Conservation (phyloP, 2,888 invertebrate genomes). For the Plagodis pulveraria region DNA sequence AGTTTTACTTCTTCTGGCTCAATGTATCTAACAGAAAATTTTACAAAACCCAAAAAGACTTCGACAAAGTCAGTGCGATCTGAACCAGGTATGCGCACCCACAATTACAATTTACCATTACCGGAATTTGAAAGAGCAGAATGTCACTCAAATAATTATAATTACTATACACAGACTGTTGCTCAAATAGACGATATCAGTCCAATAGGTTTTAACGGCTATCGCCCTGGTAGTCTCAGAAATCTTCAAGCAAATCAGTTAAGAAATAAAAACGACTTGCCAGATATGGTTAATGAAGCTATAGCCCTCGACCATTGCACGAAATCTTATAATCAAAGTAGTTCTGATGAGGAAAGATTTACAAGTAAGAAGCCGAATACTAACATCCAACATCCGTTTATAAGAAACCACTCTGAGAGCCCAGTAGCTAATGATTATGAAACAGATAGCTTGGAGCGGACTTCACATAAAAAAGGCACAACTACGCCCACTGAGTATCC, state of each 20-base stretch:
- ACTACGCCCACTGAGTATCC: constrained; percentile 86
- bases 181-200: constrained; percentile 62
- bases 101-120: constrained; percentile 71
- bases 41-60: constrained; percentile 55
- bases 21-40: constrained; percentile 57
- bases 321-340: constrained; percentile 69
- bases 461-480: constrained; percentile 78
- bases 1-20: constrained; percentile 65
- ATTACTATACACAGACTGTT: constrained; percentile 61
- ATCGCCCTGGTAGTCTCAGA: constrained; percentile 55
- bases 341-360: constrained; percentile 77
- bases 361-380: constrained; percentile 47
- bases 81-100: constrained; percentile 63
- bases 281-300: constrained; percentile 88
- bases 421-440: constrained; percentile 87
- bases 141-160: constrained; percentile 50
- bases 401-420: constrained; percentile 63
- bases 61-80: constrained; percentile 74
- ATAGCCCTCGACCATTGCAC: constrained; percentile 82
- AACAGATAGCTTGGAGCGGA: constrained; percentile 89
- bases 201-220: constrained; percentile 60
- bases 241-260: constrained; percentile 52
- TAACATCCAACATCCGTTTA: constrained; percentile 54
- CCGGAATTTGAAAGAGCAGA: constrained; percentile 64
- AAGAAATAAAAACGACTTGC: constrained; percentile 71